Evolutionary conservation across 2,797 vertebrate genomes (phyloP).

Genomic region (Hybognathus amarus): DNA sequence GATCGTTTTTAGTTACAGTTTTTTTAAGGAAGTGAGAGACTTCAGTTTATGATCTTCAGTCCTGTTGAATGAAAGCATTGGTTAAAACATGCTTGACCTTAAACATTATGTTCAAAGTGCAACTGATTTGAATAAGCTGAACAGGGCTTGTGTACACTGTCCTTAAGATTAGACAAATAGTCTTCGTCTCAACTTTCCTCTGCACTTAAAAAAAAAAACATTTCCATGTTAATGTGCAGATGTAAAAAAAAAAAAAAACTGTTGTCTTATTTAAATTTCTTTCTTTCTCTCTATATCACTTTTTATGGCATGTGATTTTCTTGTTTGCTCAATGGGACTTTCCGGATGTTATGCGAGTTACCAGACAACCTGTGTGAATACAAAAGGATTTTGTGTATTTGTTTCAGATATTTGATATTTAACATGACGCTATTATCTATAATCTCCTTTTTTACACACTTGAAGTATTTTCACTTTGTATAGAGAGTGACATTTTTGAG

Average conservation of each 20-base stretch:
- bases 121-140: constrained; percentile 25
- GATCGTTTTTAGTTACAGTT: background rate
- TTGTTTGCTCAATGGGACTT: constrained; percentile 40
- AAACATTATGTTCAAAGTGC: constrained; percentile 22
- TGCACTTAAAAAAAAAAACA: too few species aligned
- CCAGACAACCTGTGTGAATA: constrained; percentile 2
- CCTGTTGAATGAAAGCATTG: background rate
- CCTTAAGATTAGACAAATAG: constrained; percentile 6
- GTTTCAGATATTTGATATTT: background rate
- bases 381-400: background rate
- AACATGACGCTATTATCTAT: background rate
- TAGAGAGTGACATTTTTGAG: background rate
- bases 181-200: background rate
- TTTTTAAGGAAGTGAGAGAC: constrained; percentile 23
- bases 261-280: constrained; percentile 6
- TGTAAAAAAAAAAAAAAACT: background rate
- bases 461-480: background rate
- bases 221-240: background rate
- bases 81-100: constrained; percentile 7
- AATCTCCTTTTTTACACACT: background rate
- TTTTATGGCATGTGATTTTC: constrained; percentile 23
- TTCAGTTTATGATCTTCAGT: background rate
- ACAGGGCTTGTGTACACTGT: constrained; percentile 4
- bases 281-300: background rate
- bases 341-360: constrained; percentile 19